Evolutionary conservation across 2,888 invertebrate species (phyloP).

Genomic region (Mycalesis mineus): DNA sequence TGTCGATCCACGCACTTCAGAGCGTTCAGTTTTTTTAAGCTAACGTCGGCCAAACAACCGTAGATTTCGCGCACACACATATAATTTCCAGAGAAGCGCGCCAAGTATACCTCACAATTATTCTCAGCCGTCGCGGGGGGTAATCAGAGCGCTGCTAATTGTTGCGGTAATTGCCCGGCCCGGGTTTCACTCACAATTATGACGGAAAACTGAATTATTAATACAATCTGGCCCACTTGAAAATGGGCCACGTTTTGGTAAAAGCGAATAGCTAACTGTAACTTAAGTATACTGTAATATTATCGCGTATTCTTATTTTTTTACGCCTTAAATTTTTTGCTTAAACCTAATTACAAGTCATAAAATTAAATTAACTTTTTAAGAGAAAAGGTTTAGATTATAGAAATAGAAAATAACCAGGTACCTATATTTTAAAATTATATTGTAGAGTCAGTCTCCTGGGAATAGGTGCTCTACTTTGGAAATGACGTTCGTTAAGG

Average conservation of each 20-base stretch:
- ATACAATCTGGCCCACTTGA: constrained; percentile 33
- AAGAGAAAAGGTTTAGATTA: too few species aligned
- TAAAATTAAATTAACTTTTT: neutral
- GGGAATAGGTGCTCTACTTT: too few species aligned
- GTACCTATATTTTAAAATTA: too few species aligned
- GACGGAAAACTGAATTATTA: constrained; percentile 70
- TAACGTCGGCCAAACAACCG: too few species aligned
- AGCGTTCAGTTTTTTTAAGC: neutral
- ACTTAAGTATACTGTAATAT: constrained; percentile 4
- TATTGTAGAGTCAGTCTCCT: too few species aligned
- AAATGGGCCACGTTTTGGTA: constrained; percentile 27
- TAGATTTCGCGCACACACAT: neutral
- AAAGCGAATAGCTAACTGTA: constrained; percentile 19
- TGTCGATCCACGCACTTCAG: neutral
- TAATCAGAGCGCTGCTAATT: constrained; percentile 74
- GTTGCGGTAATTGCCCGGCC: constrained; percentile 59
- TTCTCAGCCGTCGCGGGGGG: constrained; percentile 30
- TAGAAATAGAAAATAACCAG: too few species aligned
- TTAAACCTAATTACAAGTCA: neutral
- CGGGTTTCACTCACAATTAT: constrained; percentile 74
- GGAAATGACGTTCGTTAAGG: too few species aligned
- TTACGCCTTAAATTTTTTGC: neutral
- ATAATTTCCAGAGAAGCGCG: constrained; percentile 19
- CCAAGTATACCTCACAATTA: constrained; percentile 22
- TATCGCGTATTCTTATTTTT: neutral